Percentiles rank a stretch among this genome's conserved stretches.
Conservation (phyloP, 2,797 vertebrate genomes). For the Hylomyscus alleni region DNA sequence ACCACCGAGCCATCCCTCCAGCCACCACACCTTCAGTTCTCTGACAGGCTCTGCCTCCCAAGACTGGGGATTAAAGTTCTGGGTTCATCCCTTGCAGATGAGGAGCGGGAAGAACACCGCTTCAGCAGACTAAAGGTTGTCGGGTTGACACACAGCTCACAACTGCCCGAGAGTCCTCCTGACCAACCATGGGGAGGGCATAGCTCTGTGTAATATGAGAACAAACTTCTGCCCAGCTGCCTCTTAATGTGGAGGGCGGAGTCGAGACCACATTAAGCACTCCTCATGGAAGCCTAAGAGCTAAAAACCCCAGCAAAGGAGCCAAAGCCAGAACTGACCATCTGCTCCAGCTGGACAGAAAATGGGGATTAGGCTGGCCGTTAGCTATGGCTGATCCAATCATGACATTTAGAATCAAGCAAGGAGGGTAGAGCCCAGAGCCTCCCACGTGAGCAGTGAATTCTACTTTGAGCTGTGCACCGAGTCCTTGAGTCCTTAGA, state of each 20-base stretch:
- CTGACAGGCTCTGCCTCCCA: too few species aligned
- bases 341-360: background rate
- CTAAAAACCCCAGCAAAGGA: background rate
- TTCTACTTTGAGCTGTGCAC: background rate
- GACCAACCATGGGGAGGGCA: background rate
- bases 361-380: background rate
- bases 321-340: background rate
- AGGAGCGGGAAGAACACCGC: background rate
- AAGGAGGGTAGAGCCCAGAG: background rate
- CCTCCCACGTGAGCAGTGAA: background rate
- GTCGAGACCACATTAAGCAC: background rate
- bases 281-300: background rate
- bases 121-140: background rate
- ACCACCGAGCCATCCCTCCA: background rate
- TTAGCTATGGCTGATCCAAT: background rate
- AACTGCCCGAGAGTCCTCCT: background rate
- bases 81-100: constrained; percentile 90
- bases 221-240: constrained; percentile 14
- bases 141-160: background rate
- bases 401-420: background rate
- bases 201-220: background rate
- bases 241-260: background rate
- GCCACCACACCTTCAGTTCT: background rate
- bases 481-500: background rate
- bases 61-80: too few species aligned